These are phyloP conservation scores for Rafetus swinhoei DNA, from an alignment of 2,113 vertebrate genomes.

Conservation along the genomic window DNA sequence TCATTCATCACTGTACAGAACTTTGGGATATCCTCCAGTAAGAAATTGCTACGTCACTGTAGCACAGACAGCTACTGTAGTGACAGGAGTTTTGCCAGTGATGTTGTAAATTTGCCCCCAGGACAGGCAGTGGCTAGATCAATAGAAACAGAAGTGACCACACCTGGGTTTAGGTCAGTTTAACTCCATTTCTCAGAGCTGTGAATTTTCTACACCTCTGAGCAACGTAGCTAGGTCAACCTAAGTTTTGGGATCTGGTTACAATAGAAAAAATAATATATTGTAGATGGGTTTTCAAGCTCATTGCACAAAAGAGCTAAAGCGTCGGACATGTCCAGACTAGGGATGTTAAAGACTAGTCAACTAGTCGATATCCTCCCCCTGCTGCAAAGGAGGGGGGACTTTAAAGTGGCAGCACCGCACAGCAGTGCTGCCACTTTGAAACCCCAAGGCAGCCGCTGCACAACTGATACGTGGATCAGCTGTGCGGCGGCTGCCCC, in stretches of 20 bases:
- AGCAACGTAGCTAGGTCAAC: background rate
- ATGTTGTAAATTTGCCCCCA: background rate
- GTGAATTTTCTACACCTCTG: background rate
- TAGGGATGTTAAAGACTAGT: too few relatives aligned
- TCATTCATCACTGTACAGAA: fast-evolving
- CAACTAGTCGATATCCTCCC: too few relatives aligned
- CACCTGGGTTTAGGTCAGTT: background rate
- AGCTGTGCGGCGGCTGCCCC: too few relatives aligned
- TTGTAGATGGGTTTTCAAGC: background rate
- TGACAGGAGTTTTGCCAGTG: background rate
- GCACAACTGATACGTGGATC: too few relatives aligned
- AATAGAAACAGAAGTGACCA: background rate
- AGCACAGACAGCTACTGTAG: background rate
- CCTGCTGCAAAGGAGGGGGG: too few relatives aligned
- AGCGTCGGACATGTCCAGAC: background rate
- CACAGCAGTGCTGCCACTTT: too few relatives aligned
- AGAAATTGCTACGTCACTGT: background rate
- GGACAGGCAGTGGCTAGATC: background rate
- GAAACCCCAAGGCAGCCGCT: too few relatives aligned
- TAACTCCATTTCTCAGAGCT: background rate
- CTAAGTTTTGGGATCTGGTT: background rate
- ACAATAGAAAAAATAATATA: background rate
- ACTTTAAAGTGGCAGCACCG: too few relatives aligned
- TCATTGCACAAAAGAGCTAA: background rate
- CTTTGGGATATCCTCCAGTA: background rate